These are phyloP conservation scores for Scaptomyza pallida DNA, from an alignment of 1,140 invertebrate genomes.

Conservation along the genomic window DNA sequence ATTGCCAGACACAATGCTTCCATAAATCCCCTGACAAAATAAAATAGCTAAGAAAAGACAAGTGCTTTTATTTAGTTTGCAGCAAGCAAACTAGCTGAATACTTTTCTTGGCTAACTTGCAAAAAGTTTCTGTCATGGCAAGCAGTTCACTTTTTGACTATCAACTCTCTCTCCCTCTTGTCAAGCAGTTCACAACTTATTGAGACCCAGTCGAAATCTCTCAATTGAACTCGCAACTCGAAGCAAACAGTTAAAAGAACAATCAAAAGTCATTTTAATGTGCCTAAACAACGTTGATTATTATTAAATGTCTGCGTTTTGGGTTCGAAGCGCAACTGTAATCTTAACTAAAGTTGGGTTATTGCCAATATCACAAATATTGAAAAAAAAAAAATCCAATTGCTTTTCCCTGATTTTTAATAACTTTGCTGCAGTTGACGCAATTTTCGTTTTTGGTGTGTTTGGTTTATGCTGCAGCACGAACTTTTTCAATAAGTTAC, in stretches of 20 bases:
- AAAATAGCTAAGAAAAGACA: neutral
- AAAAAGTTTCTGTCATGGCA: neutral
- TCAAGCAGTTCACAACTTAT: neutral
- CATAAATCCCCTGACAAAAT: neutral
- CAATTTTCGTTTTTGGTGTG: constrained; percentile 19
- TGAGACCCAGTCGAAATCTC: neutral
- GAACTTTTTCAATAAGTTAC: constrained; percentile 79
- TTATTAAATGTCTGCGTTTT: neutral
- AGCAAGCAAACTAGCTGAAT: neutral
- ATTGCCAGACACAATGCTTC: neutral
- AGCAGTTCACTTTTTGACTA: neutral
- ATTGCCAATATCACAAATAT: neutral
- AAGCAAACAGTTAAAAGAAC: neutral
- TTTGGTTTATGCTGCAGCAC: constrained; percentile 30
- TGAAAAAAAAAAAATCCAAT: constrained; percentile 22
- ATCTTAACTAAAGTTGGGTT: neutral
- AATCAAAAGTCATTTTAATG: neutral
- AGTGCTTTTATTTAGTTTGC: neutral
- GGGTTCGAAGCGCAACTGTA: neutral
- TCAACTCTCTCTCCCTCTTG: neutral
- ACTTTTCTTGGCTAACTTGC: neutral
- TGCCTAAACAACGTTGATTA: neutral
- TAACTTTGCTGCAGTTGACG: constrained; percentile 37
- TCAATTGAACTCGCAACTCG: neutral
- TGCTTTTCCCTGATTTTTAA: constrained; percentile 44